Evolutionary conservation across 92 coral and sea anemone species (phyloP), one percentile per base, ranked within the genome.

Genomic region (Palythoa grandis): DNA sequence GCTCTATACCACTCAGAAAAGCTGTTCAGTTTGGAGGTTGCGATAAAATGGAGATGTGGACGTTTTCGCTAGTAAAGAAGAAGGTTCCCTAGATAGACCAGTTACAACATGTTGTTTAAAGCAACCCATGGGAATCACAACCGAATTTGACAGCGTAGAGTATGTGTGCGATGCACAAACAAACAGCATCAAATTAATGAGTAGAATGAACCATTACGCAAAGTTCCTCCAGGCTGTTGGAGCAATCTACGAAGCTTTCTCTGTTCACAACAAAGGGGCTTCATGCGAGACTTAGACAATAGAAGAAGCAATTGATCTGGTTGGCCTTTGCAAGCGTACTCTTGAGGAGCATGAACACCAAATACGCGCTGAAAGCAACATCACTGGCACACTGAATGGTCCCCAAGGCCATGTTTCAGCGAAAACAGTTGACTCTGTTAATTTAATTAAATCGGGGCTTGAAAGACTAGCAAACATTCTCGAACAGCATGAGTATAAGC

Each of bases 41-140:
- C 53, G 88, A 76, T 77, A 77, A 88, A 47, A 71, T 88, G 93
- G 91, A 43, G 88, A 78, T n/a, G 88, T 52, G 11, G 74, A 82
- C 43, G 90, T 90, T 68, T 87, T 86, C 29, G 89, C 91, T 50
- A 89, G 89, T 48, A 84, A 78, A 53, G 91, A 84, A 86, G 92
- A 86, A 76, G 88, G 93, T 61, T 83, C 73, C 53, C 68, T 87
- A n/a, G 88, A 87, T 76, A 88, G 90, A 57, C 90, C 85, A 87
- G 90, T 76, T 43, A 82, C 66, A 20, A 85, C 78, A 6, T 90
- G 83, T 74, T 85, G 90, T 76, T 76, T 90, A 50, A 82, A 79
- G 82, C 47, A 40, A 40, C 47, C 47, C 47, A 40, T 40, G 47
- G 47, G 47, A 40, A 40, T 40, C 47, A 1, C 47, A 40, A 40